Base-by-base conservation (phyloP, 2,888 invertebrate species). In the Callyntrura guangdongensis region DNA sequence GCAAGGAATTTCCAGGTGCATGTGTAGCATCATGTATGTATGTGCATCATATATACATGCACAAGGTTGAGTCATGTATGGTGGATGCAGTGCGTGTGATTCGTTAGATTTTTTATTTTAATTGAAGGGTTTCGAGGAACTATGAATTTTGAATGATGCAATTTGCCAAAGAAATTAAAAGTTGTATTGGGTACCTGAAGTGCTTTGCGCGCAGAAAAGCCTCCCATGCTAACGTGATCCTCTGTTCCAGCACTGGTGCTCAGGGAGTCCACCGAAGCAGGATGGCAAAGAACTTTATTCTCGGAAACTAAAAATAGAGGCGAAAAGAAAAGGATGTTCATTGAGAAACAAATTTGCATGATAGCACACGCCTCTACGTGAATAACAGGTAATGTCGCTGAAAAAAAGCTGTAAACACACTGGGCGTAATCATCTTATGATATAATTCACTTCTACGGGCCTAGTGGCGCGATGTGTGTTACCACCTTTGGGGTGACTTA, bases 191-290 rank as follows among this genome's bases (percentile, higher is more conserved):
- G 45, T 27, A 96, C 96, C 92, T 95, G 95, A 25, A 97, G 95
- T 12, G 96, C 95, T 94, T 97, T 97, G 91, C 97, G 94, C 0
- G 97, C 96, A 0, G 96, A 95, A 94, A 96, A 97, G 11, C 96
- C 96, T 17, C 97, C 97, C 97, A 97, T 97, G 11, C 96, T 96
- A 64, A 97, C 97, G 94, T 97, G 97, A 94, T 97, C 97, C 94
- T 97, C 97, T 45, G 96, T 96, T 11, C 96, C 96, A 25, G 96
- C 96, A 93, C 96, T 96, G 0, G 97, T 97, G 72, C 96, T 96
- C 92, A 97, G 95, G 27, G 96, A 96, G 94, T 97, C 97, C 36
- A 96, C 96, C 1, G 96, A 96, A 0, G 96, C 95, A 1, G 97
- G 97, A 94, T 97, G 97, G 93, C 96, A 96, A 25, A 97, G 94